A percentile compares a stretch with the other conserved stretches of the same genome.
Conservation (phyloP, 2,797 vertebrate genomes). For the Megalops cyprinoides region DNA sequence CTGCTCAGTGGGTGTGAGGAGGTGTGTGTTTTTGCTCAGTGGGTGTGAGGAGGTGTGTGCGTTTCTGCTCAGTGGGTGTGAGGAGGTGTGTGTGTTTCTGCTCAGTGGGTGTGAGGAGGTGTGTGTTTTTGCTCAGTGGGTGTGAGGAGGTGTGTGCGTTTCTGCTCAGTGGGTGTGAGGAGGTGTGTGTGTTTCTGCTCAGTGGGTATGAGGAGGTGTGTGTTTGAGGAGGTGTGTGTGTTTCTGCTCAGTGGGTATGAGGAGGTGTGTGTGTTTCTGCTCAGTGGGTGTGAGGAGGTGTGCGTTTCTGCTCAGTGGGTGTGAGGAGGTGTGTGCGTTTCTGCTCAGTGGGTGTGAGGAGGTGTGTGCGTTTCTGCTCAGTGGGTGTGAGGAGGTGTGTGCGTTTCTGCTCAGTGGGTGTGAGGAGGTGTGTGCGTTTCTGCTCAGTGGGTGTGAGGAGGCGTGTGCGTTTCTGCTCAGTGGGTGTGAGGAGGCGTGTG, state of each 20-base stretch:
- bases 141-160: background rate
- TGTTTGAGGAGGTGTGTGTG: no score
- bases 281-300: background rate
- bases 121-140: no score
- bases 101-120: background rate
- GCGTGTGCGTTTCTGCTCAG: no score
- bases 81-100: no score
- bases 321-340: no score
- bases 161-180: no score
- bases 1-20: constrained; percentile 33
- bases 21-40: no score
- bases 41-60: constrained; percentile 33
- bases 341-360: background rate
- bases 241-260: no score
- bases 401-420: no score
- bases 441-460: background rate
- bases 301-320: background rate
- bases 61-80: constrained; percentile 32
- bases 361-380: background rate
- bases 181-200: no score
- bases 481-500: background rate
- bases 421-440: background rate
- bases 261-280: no score
- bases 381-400: no score
- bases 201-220: background rate